Conservation (phyloP, 2,113 vertebrate species). For the Fregetta grallaria region DNA sequence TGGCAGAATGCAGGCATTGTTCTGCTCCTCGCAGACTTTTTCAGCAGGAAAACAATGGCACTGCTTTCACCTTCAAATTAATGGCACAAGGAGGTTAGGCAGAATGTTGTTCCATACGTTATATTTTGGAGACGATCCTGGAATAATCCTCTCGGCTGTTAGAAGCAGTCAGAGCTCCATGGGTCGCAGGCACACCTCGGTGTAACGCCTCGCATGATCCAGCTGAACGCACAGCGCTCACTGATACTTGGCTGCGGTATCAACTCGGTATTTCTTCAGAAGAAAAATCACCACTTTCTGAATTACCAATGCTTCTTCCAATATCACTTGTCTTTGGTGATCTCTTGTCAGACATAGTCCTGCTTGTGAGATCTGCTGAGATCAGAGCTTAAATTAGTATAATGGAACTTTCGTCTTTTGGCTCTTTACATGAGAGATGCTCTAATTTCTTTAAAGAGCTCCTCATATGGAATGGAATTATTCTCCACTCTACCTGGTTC, state of each 20-base stretch:
- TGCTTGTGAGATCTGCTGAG: not conserved
- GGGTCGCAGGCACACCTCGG: accelerated
- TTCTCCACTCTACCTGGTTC: not conserved
- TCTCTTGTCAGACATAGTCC: not conserved
- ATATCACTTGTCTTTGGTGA: not conserved
- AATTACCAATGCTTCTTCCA: not conserved
- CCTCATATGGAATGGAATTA: not conserved
- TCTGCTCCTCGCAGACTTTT: not conserved
- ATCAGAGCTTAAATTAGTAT: not conserved
- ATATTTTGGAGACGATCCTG: not conserved
- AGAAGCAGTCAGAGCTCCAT: not conserved
- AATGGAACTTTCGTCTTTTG: not conserved
- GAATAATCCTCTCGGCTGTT: not conserved
- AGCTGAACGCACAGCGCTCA: not conserved
- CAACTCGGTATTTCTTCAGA: not conserved
- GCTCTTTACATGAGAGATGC: not conserved
- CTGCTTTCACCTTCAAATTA: not conserved
- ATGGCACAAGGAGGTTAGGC: not conserved
- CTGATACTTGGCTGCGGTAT: not conserved
- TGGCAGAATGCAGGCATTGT: not conserved
- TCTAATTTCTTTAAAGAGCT: not conserved
- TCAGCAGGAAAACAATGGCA: accelerated
- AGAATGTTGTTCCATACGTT: not conserved
- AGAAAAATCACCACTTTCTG: not conserved
- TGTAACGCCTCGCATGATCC: accelerated